Evolutionary conservation across 2,797 vertebrate genomes (phyloP).

Genomic region (Tinamus major): DNA sequence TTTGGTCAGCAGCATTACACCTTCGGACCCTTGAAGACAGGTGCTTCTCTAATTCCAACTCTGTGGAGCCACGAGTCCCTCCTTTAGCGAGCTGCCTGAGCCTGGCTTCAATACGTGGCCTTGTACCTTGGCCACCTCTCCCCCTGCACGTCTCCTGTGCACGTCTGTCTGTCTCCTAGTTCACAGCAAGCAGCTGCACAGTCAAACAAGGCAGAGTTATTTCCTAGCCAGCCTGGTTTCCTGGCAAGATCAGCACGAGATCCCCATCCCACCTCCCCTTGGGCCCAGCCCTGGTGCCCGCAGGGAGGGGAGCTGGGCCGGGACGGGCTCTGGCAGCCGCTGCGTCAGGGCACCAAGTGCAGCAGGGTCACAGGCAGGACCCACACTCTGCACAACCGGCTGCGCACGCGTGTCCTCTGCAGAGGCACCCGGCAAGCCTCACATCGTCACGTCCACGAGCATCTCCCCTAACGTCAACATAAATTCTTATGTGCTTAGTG

Average conservation of each 20-base stretch:
- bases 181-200: not conserved
- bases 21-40: too few species aligned
- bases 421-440: not conserved
- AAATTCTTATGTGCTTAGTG: not conserved
- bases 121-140: not conserved
- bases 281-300: not conserved
- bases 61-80: not conserved
- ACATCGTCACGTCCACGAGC: not conserved
- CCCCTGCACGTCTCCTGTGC: not conserved
- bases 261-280: not conserved
- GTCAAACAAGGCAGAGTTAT: not conserved
- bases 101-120: not conserved
- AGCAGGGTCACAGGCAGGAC: constrained; percentile 7
- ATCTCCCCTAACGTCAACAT: not conserved
- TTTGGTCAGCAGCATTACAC: not conserved
- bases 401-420: not conserved
- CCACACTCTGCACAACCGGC: not conserved
- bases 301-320: not conserved
- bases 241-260: accelerated
- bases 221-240: not conserved
- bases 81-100: not conserved
- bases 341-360: not conserved
- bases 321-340: not conserved
- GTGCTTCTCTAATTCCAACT: too few species aligned
- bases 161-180: too few species aligned